Base-by-base conservation (phyloP, 2,888 invertebrate genomes). In the Agelastica alni region DNA sequence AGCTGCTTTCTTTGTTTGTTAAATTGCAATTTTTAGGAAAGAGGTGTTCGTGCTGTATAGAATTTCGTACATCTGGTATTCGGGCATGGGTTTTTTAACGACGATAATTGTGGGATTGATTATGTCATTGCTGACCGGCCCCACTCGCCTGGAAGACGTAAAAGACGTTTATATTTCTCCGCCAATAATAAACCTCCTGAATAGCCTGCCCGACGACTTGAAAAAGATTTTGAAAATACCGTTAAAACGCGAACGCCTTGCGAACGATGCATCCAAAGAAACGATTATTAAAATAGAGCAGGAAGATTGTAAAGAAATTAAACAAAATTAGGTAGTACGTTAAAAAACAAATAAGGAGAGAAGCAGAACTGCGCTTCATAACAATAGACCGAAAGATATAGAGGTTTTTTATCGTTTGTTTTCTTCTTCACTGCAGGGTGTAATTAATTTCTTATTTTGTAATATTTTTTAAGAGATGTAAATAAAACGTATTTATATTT, bases 1-100 rank as follows among this genome's bases (percentile, higher is more conserved):
- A n/a, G n/a, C n/a, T 26, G 26, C 22, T 4, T 12, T 22, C 7
- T 6, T 12, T 22, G 1, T 5, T 26, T 26, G 28, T 43, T 13
- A 14, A 28, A 1, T 16, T 13, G 10, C 14, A 0, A 20, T 48
- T 70, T 69, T 53, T 57, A 74, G 72, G 5, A 60, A 68, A 7
- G 18, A 63, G 12, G 65, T 71, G 32, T 74, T 75, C 49, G 62
- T 75, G 46, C 55, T 92, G 53, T 92, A 88, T 72, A 82, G 85
- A n/a, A 78, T 93, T 48, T 91, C 91, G 20, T 95, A 94, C 74
- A 83, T 95, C 70, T 95, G 94, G 93, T 95, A 93, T 77, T 91
- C 93, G 4, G 85, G 85, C 46, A 83, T 93, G 51, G 93, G 94
- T 2, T 88, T 88, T 63, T 62, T 85, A 2, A 78, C 86, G 1